Percentiles rank a stretch among this genome's conserved stretches.
phyloP scores from a whole-genome alignment of 2,797 vertebrate genomes.

The Gymnoscopelus braueri region DNA sequence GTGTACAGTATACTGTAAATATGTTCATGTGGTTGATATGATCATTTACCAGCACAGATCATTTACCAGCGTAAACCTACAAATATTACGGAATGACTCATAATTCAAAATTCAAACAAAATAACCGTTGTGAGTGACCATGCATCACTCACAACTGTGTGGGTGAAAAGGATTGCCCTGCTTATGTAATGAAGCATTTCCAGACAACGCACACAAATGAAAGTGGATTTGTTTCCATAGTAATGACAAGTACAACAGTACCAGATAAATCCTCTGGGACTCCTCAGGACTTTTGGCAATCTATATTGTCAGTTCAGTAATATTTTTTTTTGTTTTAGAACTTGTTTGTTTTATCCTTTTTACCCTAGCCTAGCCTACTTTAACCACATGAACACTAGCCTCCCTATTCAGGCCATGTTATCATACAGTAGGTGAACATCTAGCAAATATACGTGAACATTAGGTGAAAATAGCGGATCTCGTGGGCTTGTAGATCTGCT shows the following conservation, averaged over 20 bases:
- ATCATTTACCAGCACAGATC: neutral
- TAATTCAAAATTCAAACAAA: neutral
- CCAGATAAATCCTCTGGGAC: neutral
- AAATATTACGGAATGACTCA: constrained; percentile 39
- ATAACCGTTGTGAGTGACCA: neutral
- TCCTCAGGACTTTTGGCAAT: neutral
- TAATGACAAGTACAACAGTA: neutral
- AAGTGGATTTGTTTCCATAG: constrained; percentile 17
- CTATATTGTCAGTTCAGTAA: too few species aligned
- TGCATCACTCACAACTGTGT: neutral
- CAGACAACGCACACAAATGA: constrained; percentile 49
- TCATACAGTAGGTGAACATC: too few species aligned
- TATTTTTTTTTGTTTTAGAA: too few species aligned
- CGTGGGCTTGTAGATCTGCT: too few species aligned
- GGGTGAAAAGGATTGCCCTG: neutral
- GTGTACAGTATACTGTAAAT: neutral
- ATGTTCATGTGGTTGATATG: too few species aligned
- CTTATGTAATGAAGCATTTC: neutral
- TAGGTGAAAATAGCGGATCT: too few species aligned
- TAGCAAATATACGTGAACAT: too few species aligned
- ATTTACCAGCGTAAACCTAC: neutral
- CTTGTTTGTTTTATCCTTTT: too few species aligned
- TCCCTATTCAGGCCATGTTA: too few species aligned
- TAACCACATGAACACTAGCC: too few species aligned
- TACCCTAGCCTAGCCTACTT: too few species aligned